These are phyloP conservation scores for Galago senegalensis DNA, from an alignment of 2,797 vertebrate genomes.

Conservation along the genomic window DNA sequence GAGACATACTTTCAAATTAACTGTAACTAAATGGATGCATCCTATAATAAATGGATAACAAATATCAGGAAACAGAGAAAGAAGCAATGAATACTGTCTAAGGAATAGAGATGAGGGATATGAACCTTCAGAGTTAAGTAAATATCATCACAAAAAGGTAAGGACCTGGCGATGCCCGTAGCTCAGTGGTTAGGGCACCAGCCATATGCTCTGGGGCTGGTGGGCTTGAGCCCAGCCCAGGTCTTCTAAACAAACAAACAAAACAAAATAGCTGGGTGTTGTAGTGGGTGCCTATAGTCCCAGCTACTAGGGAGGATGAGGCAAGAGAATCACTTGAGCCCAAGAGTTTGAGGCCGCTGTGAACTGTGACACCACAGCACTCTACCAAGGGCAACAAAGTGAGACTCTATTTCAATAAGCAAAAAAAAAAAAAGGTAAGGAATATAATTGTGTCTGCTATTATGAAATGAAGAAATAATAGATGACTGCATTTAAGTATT, in stretches of 20 bases:
- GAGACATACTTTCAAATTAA: slow-evolving; percentile 54
- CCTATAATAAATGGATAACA: slow-evolving; percentile 11
- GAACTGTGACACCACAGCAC: no score
- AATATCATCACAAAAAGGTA: not conserved
- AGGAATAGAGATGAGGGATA: not conserved
- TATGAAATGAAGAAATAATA: not conserved
- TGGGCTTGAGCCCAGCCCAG: no score
- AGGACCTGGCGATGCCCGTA: not conserved
- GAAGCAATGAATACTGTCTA: not conserved
- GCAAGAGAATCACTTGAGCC: no score
- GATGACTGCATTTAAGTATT: not conserved
- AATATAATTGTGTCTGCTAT: not conserved
- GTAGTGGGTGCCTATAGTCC: no score
- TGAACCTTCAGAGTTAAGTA: not conserved
- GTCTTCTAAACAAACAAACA: no score
- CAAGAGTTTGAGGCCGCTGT: no score
- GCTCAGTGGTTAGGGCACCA: no score
- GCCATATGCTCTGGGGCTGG: no score
- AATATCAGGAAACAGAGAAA: slow-evolving; percentile 7
- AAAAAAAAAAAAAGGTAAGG: not conserved
- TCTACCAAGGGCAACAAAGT: no score
- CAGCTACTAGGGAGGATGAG: no score
- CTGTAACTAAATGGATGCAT: not conserved
- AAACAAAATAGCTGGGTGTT: no score
- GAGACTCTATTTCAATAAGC: no score